Conservation (phyloP, 2,888 invertebrate species). For the Spialia ferax region DNA sequence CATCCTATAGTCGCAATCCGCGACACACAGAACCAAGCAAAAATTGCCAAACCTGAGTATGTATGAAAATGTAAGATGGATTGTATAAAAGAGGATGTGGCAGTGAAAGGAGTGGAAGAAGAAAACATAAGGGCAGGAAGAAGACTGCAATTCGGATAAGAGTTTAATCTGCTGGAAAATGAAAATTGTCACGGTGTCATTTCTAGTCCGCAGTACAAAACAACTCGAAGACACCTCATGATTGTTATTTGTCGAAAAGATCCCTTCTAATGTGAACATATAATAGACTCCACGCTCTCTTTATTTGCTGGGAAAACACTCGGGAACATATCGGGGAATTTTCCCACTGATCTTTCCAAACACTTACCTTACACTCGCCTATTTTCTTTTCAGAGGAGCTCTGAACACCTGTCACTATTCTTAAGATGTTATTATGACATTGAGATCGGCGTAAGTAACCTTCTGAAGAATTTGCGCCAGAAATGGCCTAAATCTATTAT, state of each 20-base stretch:
- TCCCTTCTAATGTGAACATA: conserved; percentile 15
- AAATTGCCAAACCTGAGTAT: no score
- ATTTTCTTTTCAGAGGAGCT: background rate
- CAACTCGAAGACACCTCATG: background rate
- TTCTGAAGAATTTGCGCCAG: background rate
- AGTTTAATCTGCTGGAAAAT: no score
- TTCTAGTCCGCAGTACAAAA: background rate
- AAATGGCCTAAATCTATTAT: background rate
- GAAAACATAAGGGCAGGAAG: no score
- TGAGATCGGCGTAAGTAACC: background rate
- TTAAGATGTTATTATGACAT: conserved; percentile 1
- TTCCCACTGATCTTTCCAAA: conserved; percentile 8
- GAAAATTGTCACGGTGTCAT: no score
- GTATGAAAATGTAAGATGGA: no score
- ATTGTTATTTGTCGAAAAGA: conserved; percentile 15
- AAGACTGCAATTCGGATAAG: no score
- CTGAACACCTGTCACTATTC: conserved; percentile 13
- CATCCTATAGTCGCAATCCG: no score
- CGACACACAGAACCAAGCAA: no score
- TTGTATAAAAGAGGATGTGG: no score
- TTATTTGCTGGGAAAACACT: conserved; percentile 9
- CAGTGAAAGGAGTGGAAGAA: no score
- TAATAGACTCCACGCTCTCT: conserved; percentile 3
- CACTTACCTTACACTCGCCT: background rate
- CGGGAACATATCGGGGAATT: background rate